A percentile compares a stretch with the other conserved stretches of the same genome.
Evolutionary conservation across 2,888 invertebrate species (phyloP).

Genomic region (Agrilus cyanescens): DNA sequence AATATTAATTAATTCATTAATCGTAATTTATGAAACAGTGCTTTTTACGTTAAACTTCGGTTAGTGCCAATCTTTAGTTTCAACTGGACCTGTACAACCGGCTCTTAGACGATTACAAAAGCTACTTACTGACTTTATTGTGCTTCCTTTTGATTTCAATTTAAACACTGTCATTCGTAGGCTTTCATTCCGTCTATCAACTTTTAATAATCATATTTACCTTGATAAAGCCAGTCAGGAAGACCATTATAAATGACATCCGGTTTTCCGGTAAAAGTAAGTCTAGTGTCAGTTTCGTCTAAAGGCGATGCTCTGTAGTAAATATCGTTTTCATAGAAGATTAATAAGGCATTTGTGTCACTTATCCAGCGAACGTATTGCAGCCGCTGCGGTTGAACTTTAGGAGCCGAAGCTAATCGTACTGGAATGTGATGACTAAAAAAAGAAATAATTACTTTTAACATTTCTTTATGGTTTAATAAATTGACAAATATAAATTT

Average conservation of each 20-base stretch:
- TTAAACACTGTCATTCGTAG: too few relatives aligned
- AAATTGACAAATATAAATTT: neutral
- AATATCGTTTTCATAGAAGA: slow-evolving; percentile 82
- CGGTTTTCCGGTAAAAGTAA: slow-evolving; percentile 67
- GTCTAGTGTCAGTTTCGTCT: slow-evolving; percentile 51
- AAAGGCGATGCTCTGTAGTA: slow-evolving; percentile 67
- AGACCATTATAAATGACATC: slow-evolving; percentile 83
- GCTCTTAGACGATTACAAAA: too few relatives aligned
- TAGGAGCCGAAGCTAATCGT: slow-evolving; percentile 62
- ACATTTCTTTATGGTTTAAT: too few relatives aligned
- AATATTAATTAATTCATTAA: too few relatives aligned
- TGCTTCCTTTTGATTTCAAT: too few relatives aligned
- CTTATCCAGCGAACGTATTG: slow-evolving; percentile 81
- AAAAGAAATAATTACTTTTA: slow-evolving; percentile 10
- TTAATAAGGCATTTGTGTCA: slow-evolving; percentile 60
- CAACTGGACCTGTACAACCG: too few relatives aligned
- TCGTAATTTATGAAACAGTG: too few relatives aligned
- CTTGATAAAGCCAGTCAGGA: slow-evolving; percentile 95
- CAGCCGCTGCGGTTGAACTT: slow-evolving; percentile 57
- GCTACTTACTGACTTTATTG: too few relatives aligned
- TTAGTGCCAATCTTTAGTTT: too few relatives aligned
- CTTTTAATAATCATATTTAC: slow-evolving; percentile 33
- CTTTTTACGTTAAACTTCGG: too few relatives aligned
- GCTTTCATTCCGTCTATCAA: too few relatives aligned
- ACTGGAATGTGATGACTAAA: slow-evolving; percentile 74